Conservation (phyloP, 2,797 vertebrate genomes). For the Epinephelus malabaricus region DNA sequence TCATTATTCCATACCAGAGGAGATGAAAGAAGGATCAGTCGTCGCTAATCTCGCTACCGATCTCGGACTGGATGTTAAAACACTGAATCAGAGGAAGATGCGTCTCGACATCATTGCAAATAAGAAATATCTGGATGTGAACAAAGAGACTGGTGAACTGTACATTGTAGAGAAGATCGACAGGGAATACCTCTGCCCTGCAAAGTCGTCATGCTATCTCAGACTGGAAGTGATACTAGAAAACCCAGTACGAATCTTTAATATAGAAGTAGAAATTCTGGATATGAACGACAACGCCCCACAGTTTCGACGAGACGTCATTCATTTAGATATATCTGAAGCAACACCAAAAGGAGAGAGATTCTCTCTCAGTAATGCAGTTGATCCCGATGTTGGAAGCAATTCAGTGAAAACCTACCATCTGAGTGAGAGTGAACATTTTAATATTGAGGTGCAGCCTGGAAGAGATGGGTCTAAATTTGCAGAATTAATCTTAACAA, state of each 20-base stretch:
- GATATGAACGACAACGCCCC: slow-evolving; percentile 80
- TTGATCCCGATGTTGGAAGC: slow-evolving; percentile 64
- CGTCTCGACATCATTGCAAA: no score
- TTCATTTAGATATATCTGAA: slow-evolving; percentile 72
- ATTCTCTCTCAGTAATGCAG: slow-evolving; percentile 74
- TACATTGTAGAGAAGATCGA: no score
- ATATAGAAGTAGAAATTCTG: slow-evolving; percentile 70
- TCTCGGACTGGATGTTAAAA: no score
- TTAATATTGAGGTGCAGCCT: slow-evolving; percentile 59
- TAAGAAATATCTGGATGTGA: no score
- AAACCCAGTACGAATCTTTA: slow-evolving; percentile 71
- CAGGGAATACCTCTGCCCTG: no score
- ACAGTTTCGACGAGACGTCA: slow-evolving; percentile 40
- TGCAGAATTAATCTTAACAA: slow-evolving; percentile 63
- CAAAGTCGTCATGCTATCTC: no score
- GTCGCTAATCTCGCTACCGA: no score
- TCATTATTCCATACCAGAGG: no score
- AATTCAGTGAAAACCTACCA: slow-evolving; percentile 71
- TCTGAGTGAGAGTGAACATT: slow-evolving; percentile 63
- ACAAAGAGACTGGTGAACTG: no score
- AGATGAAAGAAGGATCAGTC: no score
- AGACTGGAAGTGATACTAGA: slow-evolving; percentile 45
- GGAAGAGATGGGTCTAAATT: slow-evolving; percentile 70
- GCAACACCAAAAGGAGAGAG: slow-evolving; percentile 55
- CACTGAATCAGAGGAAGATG: no score